Evolutionary conservation across 2,888 invertebrate species (phyloP), one percentile per base, ranked within the genome.

Genomic region (Hipparchia sbordonii): DNA sequence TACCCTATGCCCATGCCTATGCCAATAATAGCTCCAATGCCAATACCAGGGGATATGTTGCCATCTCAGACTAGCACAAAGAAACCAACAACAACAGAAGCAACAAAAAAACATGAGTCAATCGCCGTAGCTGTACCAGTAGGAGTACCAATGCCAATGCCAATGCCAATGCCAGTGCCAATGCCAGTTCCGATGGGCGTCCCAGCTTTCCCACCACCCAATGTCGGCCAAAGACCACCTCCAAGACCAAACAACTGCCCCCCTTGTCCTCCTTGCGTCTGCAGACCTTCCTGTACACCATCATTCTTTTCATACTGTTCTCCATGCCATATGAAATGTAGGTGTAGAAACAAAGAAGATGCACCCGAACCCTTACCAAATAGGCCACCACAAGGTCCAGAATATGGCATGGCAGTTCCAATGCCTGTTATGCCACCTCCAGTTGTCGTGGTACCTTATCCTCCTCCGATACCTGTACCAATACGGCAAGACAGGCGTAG

Each of bases 271-370:
- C 92, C 92, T 0, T 92, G 92, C 72, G 68, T 85, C 0, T 92
- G 92, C 71, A 68, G 69, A 46, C 91, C 92, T 1, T 80, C 82
- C 0, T 92, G 91, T 71, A 90, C 90, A 2, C 92, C 92, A n/a
- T 78, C 90, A 1, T 90, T 90, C 77, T 92, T 87, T 73, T 84
- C 92, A 0, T 92, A 83, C 74, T 92, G 92, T 71, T 92, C 92
- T 0, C 80, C 86, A 6, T 92, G 92, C 63, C 92, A 92, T 72
- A 79, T 80, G 76, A 85, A 85, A 76, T 92, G 92, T 68, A 69
- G 77, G 60, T 78, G 77, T 69, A 76, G 65, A 67, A 66, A 45
- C 67, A 23, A 52, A 56, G 70, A 71, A 33, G 72, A 72, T 45
- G 51, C 67, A 13, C 77, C 74, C 0, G 52, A 48, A 46, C 67